Conservation (phyloP, 1,140 invertebrate species). For the Trissolcus basalis region DNA sequence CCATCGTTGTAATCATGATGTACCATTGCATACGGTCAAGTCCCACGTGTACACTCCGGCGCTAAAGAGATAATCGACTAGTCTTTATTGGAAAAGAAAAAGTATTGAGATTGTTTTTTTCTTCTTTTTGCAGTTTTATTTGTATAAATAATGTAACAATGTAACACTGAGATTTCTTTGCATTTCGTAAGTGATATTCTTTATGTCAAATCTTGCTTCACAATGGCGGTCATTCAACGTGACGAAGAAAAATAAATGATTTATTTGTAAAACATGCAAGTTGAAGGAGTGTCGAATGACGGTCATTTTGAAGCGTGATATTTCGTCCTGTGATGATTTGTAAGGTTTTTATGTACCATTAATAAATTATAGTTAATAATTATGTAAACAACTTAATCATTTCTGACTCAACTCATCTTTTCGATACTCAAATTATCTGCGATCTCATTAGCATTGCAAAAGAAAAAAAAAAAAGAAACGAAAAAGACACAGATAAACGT, state of each 20-base stretch:
- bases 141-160: slow-evolving; percentile 57
- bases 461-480: background rate
- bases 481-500: slow-evolving; percentile 10
- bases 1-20: slow-evolving; percentile 58
- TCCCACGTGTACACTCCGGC: slow-evolving; percentile 62
- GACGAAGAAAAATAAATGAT: background rate
- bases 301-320: slow-evolving; percentile 47
- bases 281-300: slow-evolving; percentile 6
- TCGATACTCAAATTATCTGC: slow-evolving; percentile 50
- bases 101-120: slow-evolving; percentile 70
- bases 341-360: slow-evolving; percentile 56
- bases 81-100: slow-evolving; percentile 70
- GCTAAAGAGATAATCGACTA: slow-evolving; percentile 71
- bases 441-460: slow-evolving; percentile 40
- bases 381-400: slow-evolving; percentile 41
- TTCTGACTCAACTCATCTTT: slow-evolving; percentile 49
- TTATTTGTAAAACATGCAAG: background rate
- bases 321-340: slow-evolving; percentile 58
- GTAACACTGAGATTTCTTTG: slow-evolving; percentile 64
- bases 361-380: slow-evolving; percentile 57
- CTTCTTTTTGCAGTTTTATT: slow-evolving; percentile 31
- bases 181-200: slow-evolving; percentile 52
- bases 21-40: slow-evolving; percentile 62
- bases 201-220: slow-evolving; percentile 40
- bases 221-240: slow-evolving; percentile 24